A percentile compares a stretch with the other conserved stretches of the same genome.
These are phyloP conservation scores for Oreocharis arfaki DNA, from an alignment of 2,113 vertebrate genomes.

Conservation along the genomic window DNA sequence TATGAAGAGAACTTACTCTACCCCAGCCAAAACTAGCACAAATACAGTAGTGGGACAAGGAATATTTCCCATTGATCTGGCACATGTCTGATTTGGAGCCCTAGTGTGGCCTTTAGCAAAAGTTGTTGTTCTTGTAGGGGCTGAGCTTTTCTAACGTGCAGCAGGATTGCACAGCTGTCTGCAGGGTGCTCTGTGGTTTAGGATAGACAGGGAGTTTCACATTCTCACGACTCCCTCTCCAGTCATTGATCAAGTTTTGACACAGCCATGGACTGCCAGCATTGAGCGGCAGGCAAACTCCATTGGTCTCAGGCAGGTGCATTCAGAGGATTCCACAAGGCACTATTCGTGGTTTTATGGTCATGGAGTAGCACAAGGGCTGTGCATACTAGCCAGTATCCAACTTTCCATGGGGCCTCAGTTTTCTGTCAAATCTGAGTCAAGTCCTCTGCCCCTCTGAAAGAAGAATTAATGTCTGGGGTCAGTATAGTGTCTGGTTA, in stretches of 20 bases:
- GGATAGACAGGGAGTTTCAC: neutral
- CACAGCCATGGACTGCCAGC: neutral
- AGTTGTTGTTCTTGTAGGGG: neutral
- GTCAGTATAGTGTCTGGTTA: neutral
- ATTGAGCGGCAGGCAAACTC: neutral
- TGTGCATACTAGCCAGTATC: neutral
- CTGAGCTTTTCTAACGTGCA: neutral
- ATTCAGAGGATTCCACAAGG: neutral
- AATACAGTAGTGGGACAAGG: neutral
- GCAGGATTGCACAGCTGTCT: neutral
- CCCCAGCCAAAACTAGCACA: neutral
- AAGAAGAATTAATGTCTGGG: neutral
- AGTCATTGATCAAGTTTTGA: neutral
- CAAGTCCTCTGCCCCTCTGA: neutral
- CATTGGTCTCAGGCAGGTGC: neutral
- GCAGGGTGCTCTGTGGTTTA: neutral
- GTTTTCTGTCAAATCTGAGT: neutral
- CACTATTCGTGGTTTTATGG: neutral
- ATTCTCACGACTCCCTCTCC: neutral
- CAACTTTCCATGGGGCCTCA: neutral
- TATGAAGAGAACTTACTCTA: neutral
- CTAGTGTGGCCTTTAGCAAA: neutral
- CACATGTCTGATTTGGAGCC: neutral
- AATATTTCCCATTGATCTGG: fast-evolving
- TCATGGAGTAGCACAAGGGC: neutral